A percentile compares a stretch with the other conserved stretches of the same genome.
Evolutionary conservation across 2,797 vertebrate species (phyloP).

Genomic region (Pogoniulus pusillus): DNA sequence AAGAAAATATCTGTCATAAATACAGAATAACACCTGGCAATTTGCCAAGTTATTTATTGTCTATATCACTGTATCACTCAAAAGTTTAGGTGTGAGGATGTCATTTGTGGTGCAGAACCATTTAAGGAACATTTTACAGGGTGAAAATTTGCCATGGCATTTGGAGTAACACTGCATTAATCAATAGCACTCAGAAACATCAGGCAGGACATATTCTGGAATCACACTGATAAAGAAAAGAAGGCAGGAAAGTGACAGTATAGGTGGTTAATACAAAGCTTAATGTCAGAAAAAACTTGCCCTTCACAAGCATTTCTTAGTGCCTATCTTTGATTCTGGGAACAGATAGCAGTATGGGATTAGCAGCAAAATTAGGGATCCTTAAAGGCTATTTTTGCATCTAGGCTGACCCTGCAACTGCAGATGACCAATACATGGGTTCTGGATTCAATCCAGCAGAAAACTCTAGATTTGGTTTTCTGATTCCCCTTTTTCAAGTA

Average conservation of each 20-base stretch:
- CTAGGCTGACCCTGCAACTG: background rate
- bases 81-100: background rate
- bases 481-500: background rate
- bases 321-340: background rate
- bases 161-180: background rate
- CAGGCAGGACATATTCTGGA: background rate
- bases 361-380: background rate
- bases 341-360: background rate
- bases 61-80: background rate
- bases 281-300: background rate
- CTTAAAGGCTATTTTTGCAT: background rate
- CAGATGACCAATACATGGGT: background rate
- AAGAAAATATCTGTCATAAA: background rate
- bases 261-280: background rate
- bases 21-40: background rate
- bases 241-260: background rate
- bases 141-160: background rate
- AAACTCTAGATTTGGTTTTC: background rate
- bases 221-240: background rate
- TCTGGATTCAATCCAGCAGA: background rate
- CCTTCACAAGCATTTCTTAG: background rate
- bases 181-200: background rate
- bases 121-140: background rate
- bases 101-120: background rate
- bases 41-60: background rate